These are phyloP conservation scores for Leuciscus idus DNA, from an alignment of 2,113 vertebrate genomes.

Conservation along the genomic window DNA sequence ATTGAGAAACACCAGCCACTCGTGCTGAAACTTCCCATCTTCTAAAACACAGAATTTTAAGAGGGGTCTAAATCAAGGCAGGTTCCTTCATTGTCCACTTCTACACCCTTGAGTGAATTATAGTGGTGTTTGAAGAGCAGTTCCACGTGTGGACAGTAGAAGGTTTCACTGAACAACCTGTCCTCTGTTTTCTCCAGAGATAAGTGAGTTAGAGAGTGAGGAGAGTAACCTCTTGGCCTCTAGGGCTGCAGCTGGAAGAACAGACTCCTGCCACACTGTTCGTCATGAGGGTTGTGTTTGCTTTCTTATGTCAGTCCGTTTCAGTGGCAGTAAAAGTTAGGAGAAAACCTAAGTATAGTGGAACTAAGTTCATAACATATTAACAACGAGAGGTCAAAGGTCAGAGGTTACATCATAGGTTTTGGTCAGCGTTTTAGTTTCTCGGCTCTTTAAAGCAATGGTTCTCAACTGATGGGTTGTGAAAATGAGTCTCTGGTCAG, in stretches of 20 bases:
- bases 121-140: conserved; percentile 28
- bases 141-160: conserved; percentile 43
- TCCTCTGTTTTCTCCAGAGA: conserved; percentile 17
- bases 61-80: conserved; percentile 61
- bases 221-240: not conserved
- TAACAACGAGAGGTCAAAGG: not conserved
- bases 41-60: conserved; percentile 45
- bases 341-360: conserved; percentile 2
- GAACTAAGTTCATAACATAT: not conserved
- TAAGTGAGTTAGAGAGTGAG: conserved; percentile 5
- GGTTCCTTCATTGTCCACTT: conserved; percentile 55
- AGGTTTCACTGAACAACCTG: conserved; percentile 5
- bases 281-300: conserved; percentile 47
- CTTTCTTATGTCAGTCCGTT: conserved; percentile 47
- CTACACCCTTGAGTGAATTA: conserved; percentile 52
- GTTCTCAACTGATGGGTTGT: not conserved
- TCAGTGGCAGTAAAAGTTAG: conserved; percentile 49
- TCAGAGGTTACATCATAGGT: not conserved
- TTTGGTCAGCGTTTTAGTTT: not conserved
- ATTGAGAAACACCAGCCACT: conserved; percentile 61
- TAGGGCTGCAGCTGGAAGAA: conserved; percentile 34
- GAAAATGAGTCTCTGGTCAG: not conserved
- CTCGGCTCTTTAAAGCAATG: not conserved
- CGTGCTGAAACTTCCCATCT: not conserved
- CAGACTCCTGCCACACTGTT: conserved; percentile 19